Evolutionary conservation across 2,113 vertebrate species (phyloP), one percentile per base, ranked within the genome.

Genomic region (Misgurnus anguillicaudatus): DNA sequence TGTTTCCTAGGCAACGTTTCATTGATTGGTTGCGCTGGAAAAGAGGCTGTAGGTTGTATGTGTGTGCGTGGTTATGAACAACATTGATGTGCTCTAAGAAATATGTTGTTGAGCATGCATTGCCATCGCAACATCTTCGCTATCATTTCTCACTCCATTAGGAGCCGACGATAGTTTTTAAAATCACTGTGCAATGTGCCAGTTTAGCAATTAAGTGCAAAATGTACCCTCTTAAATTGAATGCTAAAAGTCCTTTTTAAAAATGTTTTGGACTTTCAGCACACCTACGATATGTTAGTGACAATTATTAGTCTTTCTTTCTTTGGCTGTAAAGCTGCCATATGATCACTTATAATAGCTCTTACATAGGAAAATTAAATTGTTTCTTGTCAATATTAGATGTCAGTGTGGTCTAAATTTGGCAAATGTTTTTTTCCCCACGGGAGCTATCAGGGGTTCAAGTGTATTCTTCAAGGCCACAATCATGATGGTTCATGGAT

Each of bases 1-100:
- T 91, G 91, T 95, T 93, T 92, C 94, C 90, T 88, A 82, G 90
- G 93, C 89, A 94, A 95, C 93, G 31, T 85, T 78, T 64, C 78
- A 45, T 86, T 86, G 89, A 92, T 89, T 90, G 91, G 93, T 71
- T 79, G 88, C 53, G 60, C 82, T 64, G 9, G 75, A 84, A 21
- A 72, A 82, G 87, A 90, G 87, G 85, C 86, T 88, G 85, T 87
- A 85, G 91, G 78, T 88, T 85, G 85, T 79, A 85, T 87, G 85
- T 82, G 51, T 85, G 69, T 74, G 62, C 51, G 62, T 74, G 68
- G 45, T 62, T 78, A 63, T 79, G 72, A 70, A 85, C 87, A 89
- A 82, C 77, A 42, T 74, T 78, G 83, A 83, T 82, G 45, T 4
- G 24, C 84, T 86, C 77, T 0, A 76, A 81, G 78, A 84, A 82